Conservation (phyloP, 2,113 vertebrate genomes). For the Oryzias curvinotus region DNA sequence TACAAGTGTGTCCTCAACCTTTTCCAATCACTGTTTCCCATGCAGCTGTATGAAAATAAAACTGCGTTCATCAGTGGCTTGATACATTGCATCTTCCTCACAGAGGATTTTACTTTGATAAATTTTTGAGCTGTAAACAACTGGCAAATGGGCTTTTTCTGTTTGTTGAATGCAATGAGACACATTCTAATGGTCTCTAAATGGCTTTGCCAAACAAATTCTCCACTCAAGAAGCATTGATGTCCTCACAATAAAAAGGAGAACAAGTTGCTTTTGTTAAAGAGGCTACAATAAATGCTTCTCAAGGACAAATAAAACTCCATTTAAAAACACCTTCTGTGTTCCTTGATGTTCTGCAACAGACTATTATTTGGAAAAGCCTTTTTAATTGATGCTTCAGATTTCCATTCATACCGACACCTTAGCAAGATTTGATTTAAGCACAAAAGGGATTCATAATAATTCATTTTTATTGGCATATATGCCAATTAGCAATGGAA, state of each 20-base stretch:
- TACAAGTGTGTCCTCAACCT: conserved; percentile 68
- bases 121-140: conserved; percentile 42
- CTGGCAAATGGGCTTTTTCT: conserved; percentile 30
- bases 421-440: conserved; percentile 15
- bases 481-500: conserved; percentile 36
- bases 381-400: conserved; percentile 23
- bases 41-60: conserved; percentile 57
- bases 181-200: conserved; percentile 27
- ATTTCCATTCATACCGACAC: conserved; percentile 16
- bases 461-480: conserved; percentile 9
- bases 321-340: too few species aligned
- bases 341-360: too few species aligned
- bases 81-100: conserved; percentile 28
- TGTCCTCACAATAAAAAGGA: conserved; percentile 23
- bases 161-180: conserved; percentile 23
- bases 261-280: conserved; percentile 54
- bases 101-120: conserved; percentile 58
- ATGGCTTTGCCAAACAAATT: conserved; percentile 42
- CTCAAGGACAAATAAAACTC: not conserved
- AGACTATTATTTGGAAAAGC: conserved; percentile 11
- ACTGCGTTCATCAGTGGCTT: conserved; percentile 20
- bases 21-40: conserved; percentile 53
- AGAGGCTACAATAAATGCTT: conserved; percentile 63
- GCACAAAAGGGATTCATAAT: not conserved
- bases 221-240: conserved; percentile 21